Base-by-base conservation (phyloP, 2,888 invertebrate genomes). In the Helobdella robusta region DNA sequence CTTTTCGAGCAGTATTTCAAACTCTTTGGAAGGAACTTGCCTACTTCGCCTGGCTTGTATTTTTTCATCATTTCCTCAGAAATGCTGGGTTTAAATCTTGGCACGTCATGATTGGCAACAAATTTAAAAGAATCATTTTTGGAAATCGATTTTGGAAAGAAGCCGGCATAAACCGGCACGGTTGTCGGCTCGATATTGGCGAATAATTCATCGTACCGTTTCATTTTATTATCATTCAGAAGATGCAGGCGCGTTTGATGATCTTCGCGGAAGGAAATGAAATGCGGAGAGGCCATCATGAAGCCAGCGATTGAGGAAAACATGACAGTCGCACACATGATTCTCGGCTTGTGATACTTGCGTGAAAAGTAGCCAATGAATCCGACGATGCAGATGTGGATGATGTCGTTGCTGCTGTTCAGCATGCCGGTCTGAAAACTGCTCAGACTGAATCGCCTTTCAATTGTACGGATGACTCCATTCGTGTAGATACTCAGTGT, bases 361-460 rank as follows among this genome's bases (percentile, higher is more conserved):
- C 63, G 50, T 2, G 68, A 69, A 40, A 70, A 68, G 62, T 71
- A 70, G 23, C 68, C 70, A 28, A 71, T 46, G 63, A 71, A 67
- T 28, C 67, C 58, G 34, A 68, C 69, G 2, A 71, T 30, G 15
- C 23, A 44, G 63, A 68, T 71, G 44, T 70, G 68, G 2, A 67
- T 28, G 48, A 71, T 46, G 66, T 71, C 71, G 44, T 68, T 65
- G 36, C 67, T 32, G 52, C 65, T 64, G 40, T 61, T 36, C 2
- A 70, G 48, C 23, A 71, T 44, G 35, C 70, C 69, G 25, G 63
- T 67, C 54, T 71, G 67, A 3, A 64, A 52, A 44, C 70, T 71
- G 46, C 59, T 46, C 59, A 71, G 66, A 2, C 68, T 67, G 64
- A 71, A 71, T n/a, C 69, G 58, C 50, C 64, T 54, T 65, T 71